Conservation (phyloP, 2,888 invertebrate species). For the Aporophyla lueneburgensis region DNA sequence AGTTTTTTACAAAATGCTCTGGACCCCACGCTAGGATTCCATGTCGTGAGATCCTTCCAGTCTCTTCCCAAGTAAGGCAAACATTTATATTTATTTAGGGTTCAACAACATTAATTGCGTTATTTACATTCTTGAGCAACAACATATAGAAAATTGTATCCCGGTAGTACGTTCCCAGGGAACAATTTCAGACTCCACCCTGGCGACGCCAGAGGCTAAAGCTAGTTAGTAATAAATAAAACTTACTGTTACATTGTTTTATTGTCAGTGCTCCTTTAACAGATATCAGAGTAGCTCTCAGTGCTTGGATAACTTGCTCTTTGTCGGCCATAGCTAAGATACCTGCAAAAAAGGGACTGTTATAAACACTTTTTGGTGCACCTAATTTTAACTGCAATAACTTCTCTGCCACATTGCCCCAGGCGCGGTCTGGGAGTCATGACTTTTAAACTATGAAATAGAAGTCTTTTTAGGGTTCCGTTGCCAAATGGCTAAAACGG, state of each 20-base stretch:
- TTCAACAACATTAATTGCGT: too few relatives aligned
- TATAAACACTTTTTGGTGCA: neutral
- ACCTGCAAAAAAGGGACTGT: constrained; percentile 27
- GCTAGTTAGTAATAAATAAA: neutral
- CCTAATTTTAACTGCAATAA: neutral
- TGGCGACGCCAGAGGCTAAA: neutral
- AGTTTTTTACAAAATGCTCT: too few relatives aligned
- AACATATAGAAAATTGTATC: neutral
- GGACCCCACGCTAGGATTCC: too few relatives aligned
- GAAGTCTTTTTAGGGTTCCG: too few relatives aligned
- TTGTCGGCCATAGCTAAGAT: constrained; percentile 81
- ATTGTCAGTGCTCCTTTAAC: constrained; percentile 89
- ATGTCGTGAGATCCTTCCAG: too few relatives aligned
- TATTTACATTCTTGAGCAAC: too few relatives aligned
- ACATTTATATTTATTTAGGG: too few relatives aligned
- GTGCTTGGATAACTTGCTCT: constrained; percentile 87
- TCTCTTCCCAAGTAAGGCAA: too few relatives aligned
- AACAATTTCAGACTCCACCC: too few relatives aligned
- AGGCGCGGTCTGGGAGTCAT: neutral
- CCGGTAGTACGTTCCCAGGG: neutral
- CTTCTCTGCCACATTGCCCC: neutral
- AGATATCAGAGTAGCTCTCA: constrained; percentile 88
- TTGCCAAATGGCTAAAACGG: too few relatives aligned
- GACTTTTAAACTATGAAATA: too few relatives aligned
- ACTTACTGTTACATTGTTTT: constrained; percentile 90